Base-by-base conservation (phyloP, 2,888 invertebrate genomes). In the Ophion obscuratus region DNA sequence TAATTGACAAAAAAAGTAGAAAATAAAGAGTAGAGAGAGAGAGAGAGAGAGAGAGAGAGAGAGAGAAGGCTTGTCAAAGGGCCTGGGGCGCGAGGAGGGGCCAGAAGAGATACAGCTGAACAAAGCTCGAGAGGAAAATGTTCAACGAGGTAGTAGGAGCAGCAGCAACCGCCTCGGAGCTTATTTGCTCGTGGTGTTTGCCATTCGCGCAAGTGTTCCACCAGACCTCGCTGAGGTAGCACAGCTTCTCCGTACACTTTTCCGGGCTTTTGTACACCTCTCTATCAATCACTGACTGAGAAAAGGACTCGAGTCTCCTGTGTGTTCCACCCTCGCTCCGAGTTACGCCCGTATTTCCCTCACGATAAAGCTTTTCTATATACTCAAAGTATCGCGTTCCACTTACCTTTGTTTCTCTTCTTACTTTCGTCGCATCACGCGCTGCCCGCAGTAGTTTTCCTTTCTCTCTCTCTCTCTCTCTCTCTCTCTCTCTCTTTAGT, bases 381-480 rank as follows among this genome's bases (percentile, higher is more conserved):
- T 83, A 75, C 61, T 75, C 81, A 77, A 85, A 85, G 79, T 87
- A 85, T 87, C 81, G 79, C 70, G 81, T 85, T 84, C 79, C 85
- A 87, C 87, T 84, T 85, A 85, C 87, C 85, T 87, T 85, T 85
- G 87, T 87, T 87, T 66, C 87, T 79, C 71, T 74, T 84, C 68
- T 80, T 87, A 82, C 71, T 85, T 76, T 66, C 47, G 76, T 76
- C 71, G 75, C 61, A 66, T 66, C 36, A 75, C 62, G 84, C 10
- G 62, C 87, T 77, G 47, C 2, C 11, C 47, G 2, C 57, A 57
- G 68, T 78, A 68, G 59, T 70, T 81, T 81, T 74, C 71, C 61
- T 81, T 76, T 31, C 66, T 61, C 9, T 27, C 31, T 17, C 40
- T 36, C 10, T 61, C 10, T 62, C 64, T 53, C 27, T 36, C 47